phyloP scores from a whole-genome alignment of 2,888 invertebrate genomes.

The Podotricha telesiphe region DNA sequence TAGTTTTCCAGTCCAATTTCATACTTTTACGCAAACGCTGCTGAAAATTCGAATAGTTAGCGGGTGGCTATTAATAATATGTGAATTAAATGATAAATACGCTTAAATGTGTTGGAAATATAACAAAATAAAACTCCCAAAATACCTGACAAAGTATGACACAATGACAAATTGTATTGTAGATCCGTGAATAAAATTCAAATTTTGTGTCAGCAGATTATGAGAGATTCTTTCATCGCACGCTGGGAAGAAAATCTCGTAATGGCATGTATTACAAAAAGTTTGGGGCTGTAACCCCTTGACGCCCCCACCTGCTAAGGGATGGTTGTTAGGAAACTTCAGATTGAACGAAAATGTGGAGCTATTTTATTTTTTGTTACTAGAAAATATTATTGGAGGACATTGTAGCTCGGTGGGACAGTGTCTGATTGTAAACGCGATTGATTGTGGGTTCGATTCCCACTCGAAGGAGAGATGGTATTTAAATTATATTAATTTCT shows the following conservation, averaged over 20 bases:
- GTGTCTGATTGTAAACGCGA: no score
- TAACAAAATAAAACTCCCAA: conserved; percentile 27
- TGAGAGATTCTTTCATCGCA: conserved; percentile 48
- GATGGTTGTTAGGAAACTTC: conserved; percentile 28
- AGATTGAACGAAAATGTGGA: conserved; percentile 9
- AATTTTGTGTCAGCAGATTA: conserved; percentile 50
- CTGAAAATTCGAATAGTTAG: no score
- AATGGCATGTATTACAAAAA: conserved; percentile 52
- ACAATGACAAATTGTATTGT: conserved; percentile 51
- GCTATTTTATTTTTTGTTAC: no score
- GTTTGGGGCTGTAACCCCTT: conserved; percentile 54
- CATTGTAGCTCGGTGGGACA: no score
- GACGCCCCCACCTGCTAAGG: conserved; percentile 47
- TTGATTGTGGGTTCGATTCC: no score
- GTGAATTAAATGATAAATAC: background rate
- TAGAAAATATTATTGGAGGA: no score
- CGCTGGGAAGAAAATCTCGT: conserved; percentile 50
- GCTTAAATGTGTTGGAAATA: background rate
- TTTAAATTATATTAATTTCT: no score
- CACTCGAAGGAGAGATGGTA: no score
- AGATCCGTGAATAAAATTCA: conserved; percentile 48
- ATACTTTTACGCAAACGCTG: no score
- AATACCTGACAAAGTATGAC: conserved; percentile 39
- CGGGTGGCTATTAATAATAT: background rate
- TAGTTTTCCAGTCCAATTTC: no score